Conservation (phyloP, 2,888 invertebrate genomes). For the Apotomis betuletana region DNA sequence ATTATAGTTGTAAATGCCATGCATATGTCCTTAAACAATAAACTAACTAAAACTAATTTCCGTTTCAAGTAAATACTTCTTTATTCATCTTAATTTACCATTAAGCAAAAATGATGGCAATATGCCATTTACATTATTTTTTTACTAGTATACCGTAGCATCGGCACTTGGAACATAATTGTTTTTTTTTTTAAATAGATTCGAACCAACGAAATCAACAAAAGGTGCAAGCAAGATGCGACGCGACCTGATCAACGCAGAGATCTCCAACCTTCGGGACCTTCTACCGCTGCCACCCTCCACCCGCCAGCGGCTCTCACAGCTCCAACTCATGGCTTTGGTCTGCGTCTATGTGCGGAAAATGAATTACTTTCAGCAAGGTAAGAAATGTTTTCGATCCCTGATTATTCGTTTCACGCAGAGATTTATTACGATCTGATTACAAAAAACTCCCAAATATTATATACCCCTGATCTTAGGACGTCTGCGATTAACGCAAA, state of each 20-base stretch:
- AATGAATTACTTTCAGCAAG: conserved; percentile 99
- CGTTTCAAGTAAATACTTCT: too few species aligned
- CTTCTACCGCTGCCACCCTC: conserved; percentile 97
- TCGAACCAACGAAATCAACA: conserved; percentile 98
- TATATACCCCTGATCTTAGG: too few species aligned
- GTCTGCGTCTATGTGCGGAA: conserved; percentile 99
- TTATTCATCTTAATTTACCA: too few species aligned
- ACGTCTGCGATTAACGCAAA: too few species aligned
- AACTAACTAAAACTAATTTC: too few species aligned
- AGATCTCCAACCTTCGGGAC: conserved; percentile 98
- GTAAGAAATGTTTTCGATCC: conserved; percentile 75
- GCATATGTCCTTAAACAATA: too few species aligned
- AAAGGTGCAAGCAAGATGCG: conserved; percentile 99
- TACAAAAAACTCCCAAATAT: too few species aligned
- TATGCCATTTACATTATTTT: too few species aligned
- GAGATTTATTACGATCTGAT: too few species aligned
- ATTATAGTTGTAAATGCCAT: too few species aligned
- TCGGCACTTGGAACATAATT: background rate
- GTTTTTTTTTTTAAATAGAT: conserved; percentile 79
- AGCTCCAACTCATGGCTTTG: conserved; percentile 99
- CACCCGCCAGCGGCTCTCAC: conserved; percentile 97
- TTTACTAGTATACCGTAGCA: too few species aligned
- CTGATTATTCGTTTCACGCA: background rate
- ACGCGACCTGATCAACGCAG: conserved; percentile 98
- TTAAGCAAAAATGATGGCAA: too few species aligned